Conservation (phyloP, 2,113 vertebrate genomes). For the Genyomyrus donnyi region DNA sequence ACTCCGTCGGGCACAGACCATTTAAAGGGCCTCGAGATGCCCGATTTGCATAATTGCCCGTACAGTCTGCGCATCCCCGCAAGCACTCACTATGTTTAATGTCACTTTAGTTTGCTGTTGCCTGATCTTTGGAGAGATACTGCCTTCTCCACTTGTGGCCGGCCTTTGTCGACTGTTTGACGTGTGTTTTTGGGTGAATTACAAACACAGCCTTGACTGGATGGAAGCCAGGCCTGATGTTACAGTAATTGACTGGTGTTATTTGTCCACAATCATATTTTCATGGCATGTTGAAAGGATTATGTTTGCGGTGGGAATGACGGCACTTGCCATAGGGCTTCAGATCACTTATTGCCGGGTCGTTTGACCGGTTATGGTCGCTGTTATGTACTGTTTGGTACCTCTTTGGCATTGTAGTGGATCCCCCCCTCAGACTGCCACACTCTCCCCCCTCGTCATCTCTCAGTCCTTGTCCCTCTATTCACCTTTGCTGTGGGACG, state of each 20-base stretch:
- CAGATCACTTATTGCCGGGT: background rate
- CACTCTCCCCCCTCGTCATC: background rate
- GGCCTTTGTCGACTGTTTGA: background rate
- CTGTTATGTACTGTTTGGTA: background rate
- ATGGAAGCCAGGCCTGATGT: background rate
- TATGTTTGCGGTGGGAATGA: background rate
- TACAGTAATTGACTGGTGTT: background rate
- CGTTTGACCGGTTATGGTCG: background rate
- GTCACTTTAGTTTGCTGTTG: background rate
- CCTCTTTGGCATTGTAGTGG: background rate
- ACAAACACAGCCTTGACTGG: too few relatives aligned
- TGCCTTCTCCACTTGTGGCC: background rate
- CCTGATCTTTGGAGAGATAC: background rate
- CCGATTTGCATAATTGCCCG: constrained; percentile 52
- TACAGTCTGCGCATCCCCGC: constrained; percentile 47
- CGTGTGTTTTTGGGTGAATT: background rate
- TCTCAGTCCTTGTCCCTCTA: constrained; percentile 7
- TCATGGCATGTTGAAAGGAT: background rate
- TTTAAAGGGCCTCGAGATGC: constrained; percentile 44
- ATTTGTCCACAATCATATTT: background rate
- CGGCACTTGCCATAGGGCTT: background rate
- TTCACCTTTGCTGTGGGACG: background rate
- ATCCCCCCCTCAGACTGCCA: background rate
- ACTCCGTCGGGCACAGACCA: constrained; percentile 54
- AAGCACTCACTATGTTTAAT: constrained; percentile 41